Evolutionary conservation across 2,113 vertebrate species (phyloP), one percentile per base, ranked within the genome.

Genomic region (Mionectes macconnelli): DNA sequence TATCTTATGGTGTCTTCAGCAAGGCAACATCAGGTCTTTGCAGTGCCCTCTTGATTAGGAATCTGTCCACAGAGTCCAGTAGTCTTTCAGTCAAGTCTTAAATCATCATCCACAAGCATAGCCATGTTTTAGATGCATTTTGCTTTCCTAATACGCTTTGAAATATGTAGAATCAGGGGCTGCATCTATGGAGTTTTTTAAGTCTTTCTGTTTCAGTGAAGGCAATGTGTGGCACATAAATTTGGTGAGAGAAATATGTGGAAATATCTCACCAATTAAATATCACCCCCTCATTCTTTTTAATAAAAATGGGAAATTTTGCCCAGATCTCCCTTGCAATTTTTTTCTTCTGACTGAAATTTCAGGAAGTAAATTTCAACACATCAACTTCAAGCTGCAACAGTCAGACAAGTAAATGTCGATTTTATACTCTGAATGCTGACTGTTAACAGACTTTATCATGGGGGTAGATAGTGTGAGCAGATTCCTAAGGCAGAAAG

Each of bases 91-190:
- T 45, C 53, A 62, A 18, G 5, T 52, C 91, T 85, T 95, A 83
- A 97, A 87, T 67, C 80, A 84, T 52, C 62, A 93, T 37, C 39
- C 45, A 88, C 55, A 78, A 97, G 69, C 90, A 57, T 53, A 97
- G 85, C 83, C 35, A 25, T 62, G n/a, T 73, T 98, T 89, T 66
- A 94, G 83, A 94, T 66, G 39, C 87, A 87, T 90, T 97, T 97
- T 50, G 42, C 96, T 96, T 95, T 96, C 77, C 79, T 93, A 91
- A 94, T 93, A 84, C 80, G 72, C 30, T 92, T 92, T 92, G 93
- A 90, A 94, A 96, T 76, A 52, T 56, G 56, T 90, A 35, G 35
- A 94, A 78, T 74, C 2, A 10, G 90, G 76, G 82, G 69, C 87
- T 94, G n/a, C 47, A 30, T 92, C 40, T 93, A 24, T 39, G 88